These are phyloP conservation scores for Pyrrhosoma nymphula DNA, from an alignment of 2,888 invertebrate genomes.

Conservation along the genomic window DNA sequence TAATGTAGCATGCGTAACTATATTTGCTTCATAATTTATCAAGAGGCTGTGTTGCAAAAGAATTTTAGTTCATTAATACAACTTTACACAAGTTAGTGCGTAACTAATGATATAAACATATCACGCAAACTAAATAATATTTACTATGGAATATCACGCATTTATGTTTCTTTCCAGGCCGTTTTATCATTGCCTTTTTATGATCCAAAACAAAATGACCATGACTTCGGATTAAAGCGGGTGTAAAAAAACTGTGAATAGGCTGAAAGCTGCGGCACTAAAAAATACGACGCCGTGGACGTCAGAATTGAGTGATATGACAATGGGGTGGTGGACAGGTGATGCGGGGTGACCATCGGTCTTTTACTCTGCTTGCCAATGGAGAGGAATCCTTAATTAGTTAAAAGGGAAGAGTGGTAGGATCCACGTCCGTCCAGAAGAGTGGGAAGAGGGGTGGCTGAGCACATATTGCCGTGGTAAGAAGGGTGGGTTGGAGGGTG, in stretches of 20 bases:
- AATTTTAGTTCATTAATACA: too few species aligned
- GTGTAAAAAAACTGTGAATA: neutral
- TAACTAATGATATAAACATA: too few species aligned
- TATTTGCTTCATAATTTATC: too few species aligned
- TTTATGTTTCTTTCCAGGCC: too few species aligned
- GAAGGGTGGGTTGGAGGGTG: too few species aligned
- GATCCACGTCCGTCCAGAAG: neutral
- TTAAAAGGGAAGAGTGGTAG: neutral
- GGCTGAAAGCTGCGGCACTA: neutral
- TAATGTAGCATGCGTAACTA: too few species aligned
- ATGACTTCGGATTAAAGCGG: neutral
- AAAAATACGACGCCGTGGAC: neutral
- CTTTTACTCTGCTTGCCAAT: neutral
- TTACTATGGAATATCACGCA: too few species aligned
- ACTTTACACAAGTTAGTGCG: too few species aligned
- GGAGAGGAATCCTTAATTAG: slow-evolving; percentile 9
- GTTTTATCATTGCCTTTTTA: too few species aligned
- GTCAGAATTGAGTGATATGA: neutral
- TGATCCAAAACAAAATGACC: too few species aligned
- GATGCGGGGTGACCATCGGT: neutral
- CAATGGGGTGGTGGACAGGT: neutral
- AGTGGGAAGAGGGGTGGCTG: neutral
- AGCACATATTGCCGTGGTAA: neutral
- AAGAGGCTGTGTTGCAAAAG: too few species aligned
- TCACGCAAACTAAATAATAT: too few species aligned